Evolutionary conservation across 2,113 vertebrate genomes (phyloP).

Genomic region (Climacteris rufus): DNA sequence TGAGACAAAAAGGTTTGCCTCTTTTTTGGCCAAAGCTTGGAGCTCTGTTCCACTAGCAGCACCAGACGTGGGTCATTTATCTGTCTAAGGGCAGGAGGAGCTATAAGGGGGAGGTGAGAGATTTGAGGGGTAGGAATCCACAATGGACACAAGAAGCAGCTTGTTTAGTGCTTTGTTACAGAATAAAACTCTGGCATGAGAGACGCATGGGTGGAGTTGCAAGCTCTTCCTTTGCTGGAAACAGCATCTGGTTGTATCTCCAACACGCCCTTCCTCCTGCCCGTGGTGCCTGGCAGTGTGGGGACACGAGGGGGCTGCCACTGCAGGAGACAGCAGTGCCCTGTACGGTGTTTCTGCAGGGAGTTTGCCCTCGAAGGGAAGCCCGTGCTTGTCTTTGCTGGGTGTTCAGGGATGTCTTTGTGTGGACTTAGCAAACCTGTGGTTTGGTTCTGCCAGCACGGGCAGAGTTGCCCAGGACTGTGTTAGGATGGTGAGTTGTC

Average conservation of each 20-base stretch:
- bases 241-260: neutral
- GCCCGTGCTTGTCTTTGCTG: neutral
- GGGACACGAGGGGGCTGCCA: neutral
- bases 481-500: neutral
- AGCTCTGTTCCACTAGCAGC: neutral
- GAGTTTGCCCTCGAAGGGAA: neutral
- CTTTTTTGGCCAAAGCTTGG: neutral
- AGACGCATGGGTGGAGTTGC: neutral
- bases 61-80: neutral
- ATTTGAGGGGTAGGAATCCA: neutral
- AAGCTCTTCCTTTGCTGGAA: neutral
- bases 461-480: fast-evolving
- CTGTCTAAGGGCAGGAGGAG: neutral
- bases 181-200: neutral
- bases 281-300: neutral
- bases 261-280: neutral
- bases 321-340: neutral
- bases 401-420: neutral
- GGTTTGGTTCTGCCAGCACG: neutral
- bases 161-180: neutral
- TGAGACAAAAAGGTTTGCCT: neutral
- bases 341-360: neutral
- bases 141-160: neutral
- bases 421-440: neutral
- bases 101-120: neutral